Base-by-base conservation (phyloP, 2,113 vertebrate species). In the Gymnobelideus leadbeateri region DNA sequence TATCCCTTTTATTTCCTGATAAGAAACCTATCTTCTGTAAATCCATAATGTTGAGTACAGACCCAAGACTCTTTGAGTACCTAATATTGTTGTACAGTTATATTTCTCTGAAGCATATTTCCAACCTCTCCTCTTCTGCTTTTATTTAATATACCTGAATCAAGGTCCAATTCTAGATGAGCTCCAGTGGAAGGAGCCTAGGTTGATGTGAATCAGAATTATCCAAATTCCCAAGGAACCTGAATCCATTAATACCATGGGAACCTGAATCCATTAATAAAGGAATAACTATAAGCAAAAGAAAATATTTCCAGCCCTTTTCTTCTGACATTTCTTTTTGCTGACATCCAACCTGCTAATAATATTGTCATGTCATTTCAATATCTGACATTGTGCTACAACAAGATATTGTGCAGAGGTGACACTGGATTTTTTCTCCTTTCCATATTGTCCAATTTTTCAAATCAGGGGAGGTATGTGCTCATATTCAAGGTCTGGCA, bases 351-450 rank as follows among this genome's bases (percentile, higher is more conserved):
- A 57, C 47, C 16, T 97, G 19, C 37, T 90, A 94, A 95, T 94
- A 94, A 96, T 96, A 96, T 95, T 92, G 43, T 95, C 61, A 89
- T 93, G 95, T 95, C 95, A 97, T 46, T 53, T 93, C 89, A 95
- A 92, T 95, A 95, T 55, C 96, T 49, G 55, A 96, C 93, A 94
- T 97, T 91, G 8, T 95, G 9, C 95, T 96, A 49, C 50, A 96
- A 96, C 46, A 92, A 61, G 9, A 49, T 26, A 97, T n/a, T 77
- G 61, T 91, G 11, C 46, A 93, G 19, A 92, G 46, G n/a, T n/a
- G 6, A 43, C 5, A 43, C 3, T 84, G 19, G 19, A 84, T 84
- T 3, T 31, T 84, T n/a, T 3, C 68, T 37, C 61, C 61, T 8
- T 84, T 43, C n/a, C 23, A 26, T 84, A 43, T 84, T 43, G n/a